A percentile compares a stretch with the other conserved stretches of the same genome.
phyloP scores from a whole-genome alignment of 1,140 invertebrate genomes.

The Drosophila neocordata region DNA sequence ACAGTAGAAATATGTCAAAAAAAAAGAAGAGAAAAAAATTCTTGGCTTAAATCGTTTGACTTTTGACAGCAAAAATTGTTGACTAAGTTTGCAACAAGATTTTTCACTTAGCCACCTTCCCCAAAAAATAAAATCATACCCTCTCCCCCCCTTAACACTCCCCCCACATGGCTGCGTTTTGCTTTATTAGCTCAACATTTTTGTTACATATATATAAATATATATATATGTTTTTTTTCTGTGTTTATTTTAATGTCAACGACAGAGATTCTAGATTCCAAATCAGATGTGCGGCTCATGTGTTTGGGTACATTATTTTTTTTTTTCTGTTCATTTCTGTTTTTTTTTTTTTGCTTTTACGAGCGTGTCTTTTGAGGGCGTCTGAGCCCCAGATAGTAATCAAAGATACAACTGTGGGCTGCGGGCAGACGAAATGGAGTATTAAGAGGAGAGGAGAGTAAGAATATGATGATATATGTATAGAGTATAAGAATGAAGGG shows the following conservation, averaged over 20 bases:
- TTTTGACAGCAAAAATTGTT: slow-evolving; percentile 1
- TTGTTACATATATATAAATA: background rate
- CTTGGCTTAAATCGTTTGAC: slow-evolving; percentile 2
- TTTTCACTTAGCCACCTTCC: slow-evolving; percentile 50
- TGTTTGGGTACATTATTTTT: slow-evolving; percentile 18
- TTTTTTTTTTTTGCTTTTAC: slow-evolving; percentile 36
- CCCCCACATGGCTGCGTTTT: slow-evolving; percentile 14
- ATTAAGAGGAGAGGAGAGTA: background rate
- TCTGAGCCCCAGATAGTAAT: slow-evolving; percentile 20
- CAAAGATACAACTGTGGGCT: slow-evolving; percentile 17
- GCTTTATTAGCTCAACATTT: slow-evolving; percentile 53
- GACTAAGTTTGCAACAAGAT: slow-evolving; percentile 35
- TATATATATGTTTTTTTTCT: slow-evolving; percentile 8
- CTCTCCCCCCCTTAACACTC: background rate
- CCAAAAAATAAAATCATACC: too few relatives aligned
- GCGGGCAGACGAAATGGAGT: background rate
- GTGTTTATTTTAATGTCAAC: slow-evolving; percentile 47
- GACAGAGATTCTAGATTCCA: slow-evolving; percentile 36
- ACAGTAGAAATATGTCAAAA: too few relatives aligned
- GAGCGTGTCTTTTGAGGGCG: slow-evolving; percentile 26
- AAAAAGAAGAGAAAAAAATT: background rate
- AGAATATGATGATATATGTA: background rate
- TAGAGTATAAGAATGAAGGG: background rate
- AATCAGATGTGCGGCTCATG: slow-evolving; percentile 13
- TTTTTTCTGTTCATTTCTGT: slow-evolving; percentile 22